These are phyloP conservation scores for Heloderma charlesbogerti DNA, from an alignment of 2,113 vertebrate genomes.

Conservation along the genomic window DNA sequence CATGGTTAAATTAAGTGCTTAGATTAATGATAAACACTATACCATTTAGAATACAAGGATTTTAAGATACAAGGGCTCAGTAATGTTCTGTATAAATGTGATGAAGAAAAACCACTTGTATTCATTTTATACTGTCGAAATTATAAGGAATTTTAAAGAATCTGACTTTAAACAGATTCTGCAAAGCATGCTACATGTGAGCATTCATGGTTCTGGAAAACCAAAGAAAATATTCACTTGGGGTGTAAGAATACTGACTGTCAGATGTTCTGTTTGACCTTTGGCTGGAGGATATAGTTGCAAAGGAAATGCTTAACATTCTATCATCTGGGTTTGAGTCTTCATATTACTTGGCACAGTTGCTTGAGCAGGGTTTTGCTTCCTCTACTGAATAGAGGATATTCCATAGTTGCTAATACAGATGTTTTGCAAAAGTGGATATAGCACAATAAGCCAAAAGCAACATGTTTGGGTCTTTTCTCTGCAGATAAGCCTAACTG, in stretches of 20 bases:
- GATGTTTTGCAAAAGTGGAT: slow-evolving; percentile 63
- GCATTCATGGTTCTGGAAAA: slow-evolving; percentile 39
- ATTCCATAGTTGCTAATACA: slow-evolving; percentile 62
- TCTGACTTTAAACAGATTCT: slow-evolving; percentile 61
- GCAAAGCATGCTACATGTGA: slow-evolving; percentile 44
- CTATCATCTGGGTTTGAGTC: slow-evolving; percentile 78
- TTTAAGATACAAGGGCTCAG: background rate
- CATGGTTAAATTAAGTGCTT: background rate
- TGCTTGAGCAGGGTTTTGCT: slow-evolving; percentile 64
- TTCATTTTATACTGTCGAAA: slow-evolving; percentile 62
- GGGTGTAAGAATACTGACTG: slow-evolving; percentile 60
- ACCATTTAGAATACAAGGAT: background rate
- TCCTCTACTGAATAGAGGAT: slow-evolving; percentile 28
- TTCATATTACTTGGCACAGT: slow-evolving; percentile 78
- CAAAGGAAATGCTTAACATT: slow-evolving; percentile 85
- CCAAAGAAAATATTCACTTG: slow-evolving; percentile 58
- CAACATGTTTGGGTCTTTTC: slow-evolving; percentile 56
- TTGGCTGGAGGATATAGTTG: slow-evolving; percentile 70
- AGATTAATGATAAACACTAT: background rate
- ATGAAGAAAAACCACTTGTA: slow-evolving; percentile 63
- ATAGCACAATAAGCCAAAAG: slow-evolving; percentile 63
- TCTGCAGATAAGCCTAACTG: slow-evolving; percentile 33
- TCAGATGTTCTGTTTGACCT: slow-evolving; percentile 76
- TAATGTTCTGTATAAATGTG: slow-evolving; percentile 17
- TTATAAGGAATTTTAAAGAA: slow-evolving; percentile 62